Evolutionary conservation across 2,113 vertebrate genomes (phyloP).

Genomic region (Plecotus auritus): DNA sequence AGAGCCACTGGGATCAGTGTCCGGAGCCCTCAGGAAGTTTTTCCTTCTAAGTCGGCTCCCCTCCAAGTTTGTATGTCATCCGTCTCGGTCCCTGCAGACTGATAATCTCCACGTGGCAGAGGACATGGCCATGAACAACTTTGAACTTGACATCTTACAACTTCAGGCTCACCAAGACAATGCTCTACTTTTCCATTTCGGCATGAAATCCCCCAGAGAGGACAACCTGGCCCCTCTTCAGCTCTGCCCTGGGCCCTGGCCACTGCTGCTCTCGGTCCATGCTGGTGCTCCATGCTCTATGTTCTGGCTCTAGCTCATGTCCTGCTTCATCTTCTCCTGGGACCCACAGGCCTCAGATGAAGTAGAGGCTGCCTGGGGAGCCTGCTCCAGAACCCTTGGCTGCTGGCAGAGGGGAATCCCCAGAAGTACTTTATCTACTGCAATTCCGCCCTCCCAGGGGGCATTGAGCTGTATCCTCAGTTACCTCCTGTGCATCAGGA

Average conservation of each 20-base stretch:
- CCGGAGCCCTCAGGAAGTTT: background rate
- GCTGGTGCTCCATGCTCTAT: constrained; percentile 85
- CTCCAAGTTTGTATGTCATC: background rate
- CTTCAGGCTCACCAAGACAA: background rate
- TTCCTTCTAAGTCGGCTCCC: background rate
- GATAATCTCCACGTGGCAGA: background rate
- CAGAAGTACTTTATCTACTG: constrained; percentile 86
- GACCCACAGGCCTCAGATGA: constrained; percentile 70
- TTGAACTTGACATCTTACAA: background rate
- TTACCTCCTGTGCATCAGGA: constrained; percentile 82
- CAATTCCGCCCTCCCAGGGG: constrained; percentile 75
- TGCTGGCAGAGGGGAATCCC: constrained; percentile 85
- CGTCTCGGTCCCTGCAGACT: background rate
- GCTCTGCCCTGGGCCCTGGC: constrained; percentile 86
- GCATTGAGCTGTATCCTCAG: constrained; percentile 79
- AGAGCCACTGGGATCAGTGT: background rate
- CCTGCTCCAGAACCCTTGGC: constrained; percentile 86
- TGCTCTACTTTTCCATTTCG: background rate
- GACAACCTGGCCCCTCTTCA: constrained; percentile 85
- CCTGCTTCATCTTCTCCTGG: constrained; percentile 88
- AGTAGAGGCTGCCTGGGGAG: constrained; percentile 81
- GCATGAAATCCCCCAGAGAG: constrained; percentile 67
- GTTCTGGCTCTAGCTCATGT: constrained; percentile 85
- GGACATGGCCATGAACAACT: background rate
- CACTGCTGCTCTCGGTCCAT: constrained; percentile 78